Percentiles rank a stretch among this genome's conserved stretches.
These are phyloP conservation scores for Trididemnum nubilum DNA, from an alignment of 23 tunicate genomes.

Conservation along the genomic window DNA sequence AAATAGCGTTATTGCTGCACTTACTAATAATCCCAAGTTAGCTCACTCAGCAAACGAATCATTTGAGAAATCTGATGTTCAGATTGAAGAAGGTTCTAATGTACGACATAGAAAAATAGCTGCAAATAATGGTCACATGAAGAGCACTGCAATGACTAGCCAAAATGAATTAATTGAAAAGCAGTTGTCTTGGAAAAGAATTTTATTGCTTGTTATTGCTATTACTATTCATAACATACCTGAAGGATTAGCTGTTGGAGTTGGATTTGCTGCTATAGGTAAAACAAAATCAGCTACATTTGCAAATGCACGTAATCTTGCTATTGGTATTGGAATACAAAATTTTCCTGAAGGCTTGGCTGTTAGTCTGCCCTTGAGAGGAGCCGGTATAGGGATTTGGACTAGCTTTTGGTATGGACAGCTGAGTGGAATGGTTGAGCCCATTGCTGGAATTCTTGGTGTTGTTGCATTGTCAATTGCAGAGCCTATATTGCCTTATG, in stretches of 20 bases:
- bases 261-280: constrained; percentile 90
- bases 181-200: constrained; percentile 77
- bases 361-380: constrained; percentile 90
- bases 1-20: constrained; percentile 30
- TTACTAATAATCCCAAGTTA: constrained; percentile 30
- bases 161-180: constrained; percentile 29
- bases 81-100: constrained; percentile 22
- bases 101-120: not conserved
- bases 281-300: constrained; percentile 82
- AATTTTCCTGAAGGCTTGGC: constrained; percentile 99
- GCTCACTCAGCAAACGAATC: not conserved
- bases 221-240: constrained; percentile 97
- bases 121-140: not conserved
- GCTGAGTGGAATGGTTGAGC: constrained; percentile 98
- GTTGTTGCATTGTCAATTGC: constrained; percentile 71
- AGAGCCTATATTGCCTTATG: constrained; percentile 84
- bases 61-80: not conserved
- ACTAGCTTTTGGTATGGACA: constrained; percentile 94
- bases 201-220: constrained; percentile 73
- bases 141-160: not conserved
- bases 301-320: constrained; percentile 79
- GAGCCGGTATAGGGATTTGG: constrained; percentile 86
- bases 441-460: constrained; percentile 93
- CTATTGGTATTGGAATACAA: constrained; percentile 95
- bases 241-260: constrained; percentile 96